A percentile compares a stretch with the other conserved stretches of the same genome.
These are phyloP conservation scores for Urocynchramus pylzowi DNA, from an alignment of 2,113 vertebrate species.

Conservation along the genomic window DNA sequence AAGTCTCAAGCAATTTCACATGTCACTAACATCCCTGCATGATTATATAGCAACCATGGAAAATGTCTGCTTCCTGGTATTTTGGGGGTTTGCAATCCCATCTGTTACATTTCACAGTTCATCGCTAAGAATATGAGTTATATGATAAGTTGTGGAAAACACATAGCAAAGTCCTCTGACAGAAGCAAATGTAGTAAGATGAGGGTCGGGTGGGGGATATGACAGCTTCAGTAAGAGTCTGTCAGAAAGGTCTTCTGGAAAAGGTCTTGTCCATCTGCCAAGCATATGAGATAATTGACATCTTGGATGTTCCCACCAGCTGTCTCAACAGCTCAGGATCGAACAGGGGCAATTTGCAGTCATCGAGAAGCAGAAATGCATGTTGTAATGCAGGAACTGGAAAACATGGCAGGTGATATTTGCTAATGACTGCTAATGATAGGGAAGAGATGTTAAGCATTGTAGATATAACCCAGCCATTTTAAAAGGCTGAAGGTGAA, in stretches of 20 bases:
- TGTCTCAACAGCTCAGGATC: slow-evolving; percentile 4
- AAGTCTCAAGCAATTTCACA: slow-evolving; percentile 44
- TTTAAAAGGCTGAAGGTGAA: not conserved
- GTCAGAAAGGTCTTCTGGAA: slow-evolving; percentile 45
- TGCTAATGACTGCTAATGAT: slow-evolving; percentile 24
- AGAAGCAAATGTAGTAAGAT: slow-evolving; percentile 41
- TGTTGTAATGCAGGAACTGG: not conserved
- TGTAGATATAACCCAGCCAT: not conserved
- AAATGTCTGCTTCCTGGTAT: slow-evolving; percentile 57
- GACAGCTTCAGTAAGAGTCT: slow-evolving; percentile 48
- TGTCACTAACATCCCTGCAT: slow-evolving; percentile 46
- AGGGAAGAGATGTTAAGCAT: not conserved
- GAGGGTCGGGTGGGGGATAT: slow-evolving; percentile 10
- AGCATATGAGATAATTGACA: slow-evolving; percentile 39
- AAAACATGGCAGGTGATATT: slow-evolving; percentile 49
- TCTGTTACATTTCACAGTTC: slow-evolving; percentile 71
- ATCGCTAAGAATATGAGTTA: slow-evolving; percentile 49
- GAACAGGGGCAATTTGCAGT: not conserved
- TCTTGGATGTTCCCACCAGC: slow-evolving; percentile 32
- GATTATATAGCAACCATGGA: slow-evolving; percentile 55
- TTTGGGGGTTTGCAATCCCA: slow-evolving; percentile 41
- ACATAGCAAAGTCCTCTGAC: slow-evolving; percentile 39
- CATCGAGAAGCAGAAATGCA: not conserved
- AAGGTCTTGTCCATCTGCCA: slow-evolving; percentile 54
- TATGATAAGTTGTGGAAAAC: slow-evolving; percentile 55